Base-by-base conservation (phyloP, 2,888 invertebrate species). In the Criorhina ranunculi region DNA sequence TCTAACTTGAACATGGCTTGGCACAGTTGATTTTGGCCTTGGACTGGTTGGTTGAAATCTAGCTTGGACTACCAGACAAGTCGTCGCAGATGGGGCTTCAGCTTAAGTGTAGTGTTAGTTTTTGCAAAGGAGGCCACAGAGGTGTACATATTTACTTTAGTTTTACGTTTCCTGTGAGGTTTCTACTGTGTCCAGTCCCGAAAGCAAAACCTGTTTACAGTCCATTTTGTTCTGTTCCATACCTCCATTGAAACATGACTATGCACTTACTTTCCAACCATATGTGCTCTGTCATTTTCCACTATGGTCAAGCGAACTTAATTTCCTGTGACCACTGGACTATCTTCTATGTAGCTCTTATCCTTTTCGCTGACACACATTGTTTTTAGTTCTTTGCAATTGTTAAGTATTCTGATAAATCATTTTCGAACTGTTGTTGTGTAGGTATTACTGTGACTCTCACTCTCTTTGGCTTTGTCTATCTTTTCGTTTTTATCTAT, bases 401-500 rank as follows among this genome's bases (percentile, higher is more conserved):
- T 19, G 64, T 75, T 75, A 75, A 69, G 53, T 42, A 80, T 85
- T 70, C 64, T 66, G n/a, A 80, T 85, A 85, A 80, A 85, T 85
- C 80, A 80, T 80, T 46, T 73, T 24, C 24, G 24, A 24, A 24
- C 24, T 31, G 35, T 15, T n/a, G n/a, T n/a, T n/a, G n/a, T n/a
- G n/a, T n/a, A n/a, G n/a, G 60, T 59, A 72, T 66, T 62, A 62
- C 12, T 37, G n/a, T 62, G n/a, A 29, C 46, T 31, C 67, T 33
- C 46, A 2, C 42, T 44, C 44, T 35, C 62, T 11, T 2, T 11
- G 8, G 19, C 11, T 51, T 33, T 51, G 37, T 62, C 15, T 75
- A 85, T 85, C 85, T 76, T 42, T 57, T 12, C 37, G 59, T 77
- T 80, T 87, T 91, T 90, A 90, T 90, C 90, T 90, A 91, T 90